Evolutionary conservation across 1,140 invertebrate genomes (phyloP), one percentile per base, ranked within the genome.

Genomic region (Bicyclus anynana): DNA sequence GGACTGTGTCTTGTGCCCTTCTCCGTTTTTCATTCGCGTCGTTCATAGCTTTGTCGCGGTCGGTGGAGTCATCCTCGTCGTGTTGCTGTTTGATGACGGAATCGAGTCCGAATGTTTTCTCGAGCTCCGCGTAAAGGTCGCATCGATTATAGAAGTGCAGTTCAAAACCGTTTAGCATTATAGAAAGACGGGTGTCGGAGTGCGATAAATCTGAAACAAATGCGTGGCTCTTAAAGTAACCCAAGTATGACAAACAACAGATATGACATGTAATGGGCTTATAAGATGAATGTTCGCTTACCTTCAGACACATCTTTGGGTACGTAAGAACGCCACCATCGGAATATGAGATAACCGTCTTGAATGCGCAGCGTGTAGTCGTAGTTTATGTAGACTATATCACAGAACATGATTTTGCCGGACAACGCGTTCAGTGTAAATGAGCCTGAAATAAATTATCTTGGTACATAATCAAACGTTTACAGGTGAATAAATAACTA

Each of bases 351-450:
- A 92, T 97, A 99, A 5, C 98, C 98, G 92, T 99, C 98, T 89
- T 99, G 97, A 60, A 98, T 93, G 68, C 97, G 91, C 33, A 98
- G 81, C 27, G 96, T 96, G 84, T 96, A 98, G 90, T 99, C 98
- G 88, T 97, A 95, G 44, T 96, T 98, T 35, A 98, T 96, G 70
- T 97, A 98, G 47, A 97, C 94, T 74, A 99, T 92, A 91, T 99
- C 97, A 65, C 97, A 91, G 89, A 99, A 99, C 98, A 99, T 99
- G 35, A 99, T 95, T 90, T 99, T 99, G 2, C 98, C 98, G 63
- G 97, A 97, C 61, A 99, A 90, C 20, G 97, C 95, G 89, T 97
- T 97, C 29, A 98, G 89, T 1, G 97, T 97, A 71, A 99, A 94
- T 12, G 98, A 99, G 59, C 97, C 97, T 96, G 78, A 23, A 91